Conservation (phyloP, 2,113 vertebrate genomes). For the Hippoglossus stenolepis region DNA sequence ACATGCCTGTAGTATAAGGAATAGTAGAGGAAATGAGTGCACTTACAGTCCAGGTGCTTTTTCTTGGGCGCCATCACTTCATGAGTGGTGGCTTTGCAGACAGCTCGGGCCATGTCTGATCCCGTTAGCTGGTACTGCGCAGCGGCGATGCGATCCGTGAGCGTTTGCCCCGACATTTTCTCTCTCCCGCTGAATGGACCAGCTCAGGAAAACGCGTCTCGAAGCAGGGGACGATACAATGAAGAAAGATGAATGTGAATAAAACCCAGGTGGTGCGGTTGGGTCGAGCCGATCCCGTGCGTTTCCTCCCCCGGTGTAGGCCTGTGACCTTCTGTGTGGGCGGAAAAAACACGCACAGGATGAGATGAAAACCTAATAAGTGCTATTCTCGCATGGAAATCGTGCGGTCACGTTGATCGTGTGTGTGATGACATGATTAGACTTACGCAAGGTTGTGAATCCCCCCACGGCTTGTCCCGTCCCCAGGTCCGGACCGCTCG, state of each 20-base stretch:
- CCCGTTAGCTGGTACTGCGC: constrained; percentile 98
- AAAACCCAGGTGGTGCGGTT: constrained; percentile 35
- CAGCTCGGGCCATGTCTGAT: constrained; percentile 94
- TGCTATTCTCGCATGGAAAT: neutral
- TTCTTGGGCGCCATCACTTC: constrained; percentile 99
- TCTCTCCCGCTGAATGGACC: constrained; percentile 62
- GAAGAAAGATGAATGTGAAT: neutral
- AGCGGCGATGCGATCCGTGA: constrained; percentile 98
- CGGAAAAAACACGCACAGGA: constrained; percentile 45
- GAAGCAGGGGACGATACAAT: constrained; percentile 10
- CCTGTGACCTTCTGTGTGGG: constrained; percentile 78
- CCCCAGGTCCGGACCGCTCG: constrained; percentile 50
- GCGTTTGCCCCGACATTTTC: constrained; percentile 99
- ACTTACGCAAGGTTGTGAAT: constrained; percentile 75
- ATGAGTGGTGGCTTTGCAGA: constrained; percentile 98
- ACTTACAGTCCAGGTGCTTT: constrained; percentile 99
- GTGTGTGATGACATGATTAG: constrained; percentile 38
- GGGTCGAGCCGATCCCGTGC: constrained; percentile 13
- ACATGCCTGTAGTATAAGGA: neutral
- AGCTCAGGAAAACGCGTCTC: constrained; percentile 55
- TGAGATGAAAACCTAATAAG: neutral
- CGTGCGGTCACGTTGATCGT: constrained; percentile 49
- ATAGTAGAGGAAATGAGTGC: constrained; percentile 29
- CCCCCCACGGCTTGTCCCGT: constrained; percentile 59
- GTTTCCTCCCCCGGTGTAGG: constrained; percentile 51